These are phyloP conservation scores for Lepidonotus clava DNA, from an alignment of 2,888 invertebrate species.

Conservation along the genomic window DNA sequence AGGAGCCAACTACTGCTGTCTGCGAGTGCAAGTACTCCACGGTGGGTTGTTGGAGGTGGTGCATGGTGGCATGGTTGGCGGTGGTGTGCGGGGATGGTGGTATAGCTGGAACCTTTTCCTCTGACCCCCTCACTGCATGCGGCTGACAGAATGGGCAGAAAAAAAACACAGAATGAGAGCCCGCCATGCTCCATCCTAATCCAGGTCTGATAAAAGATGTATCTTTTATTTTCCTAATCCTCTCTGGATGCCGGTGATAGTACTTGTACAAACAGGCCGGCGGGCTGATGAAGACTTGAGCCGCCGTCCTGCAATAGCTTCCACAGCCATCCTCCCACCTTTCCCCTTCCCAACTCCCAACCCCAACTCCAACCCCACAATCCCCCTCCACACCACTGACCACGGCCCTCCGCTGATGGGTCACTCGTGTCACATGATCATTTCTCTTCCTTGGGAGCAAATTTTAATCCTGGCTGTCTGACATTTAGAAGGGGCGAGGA, in stretches of 20 bases:
- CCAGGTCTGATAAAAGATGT: slow-evolving; percentile 15
- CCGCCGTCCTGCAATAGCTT: neutral
- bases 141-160: neutral
- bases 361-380: neutral
- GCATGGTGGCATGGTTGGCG: neutral
- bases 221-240: slow-evolving; percentile 38
- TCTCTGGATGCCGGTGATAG: slow-evolving; percentile 13
- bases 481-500: neutral
- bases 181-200: neutral
- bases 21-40: neutral
- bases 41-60: neutral
- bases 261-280: slow-evolving; percentile 18
- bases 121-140: too few species aligned
- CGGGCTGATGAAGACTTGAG: neutral
- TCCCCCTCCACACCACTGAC: slow-evolving; percentile 4
- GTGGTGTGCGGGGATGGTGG: too few species aligned
- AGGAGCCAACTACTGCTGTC: slow-evolving; percentile 8
- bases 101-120: neutral
- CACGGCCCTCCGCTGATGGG: slow-evolving; percentile 15
- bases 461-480: slow-evolving; percentile 44
- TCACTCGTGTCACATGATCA: slow-evolving; percentile 54
- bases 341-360: neutral
- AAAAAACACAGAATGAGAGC: neutral
- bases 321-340: slow-evolving; percentile 20
- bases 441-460: slow-evolving; percentile 30